Percentiles rank a stretch among this genome's conserved stretches.
phyloP scores from a whole-genome alignment of 2,797 vertebrate genomes.

The Lutjanus campechanus region DNA sequence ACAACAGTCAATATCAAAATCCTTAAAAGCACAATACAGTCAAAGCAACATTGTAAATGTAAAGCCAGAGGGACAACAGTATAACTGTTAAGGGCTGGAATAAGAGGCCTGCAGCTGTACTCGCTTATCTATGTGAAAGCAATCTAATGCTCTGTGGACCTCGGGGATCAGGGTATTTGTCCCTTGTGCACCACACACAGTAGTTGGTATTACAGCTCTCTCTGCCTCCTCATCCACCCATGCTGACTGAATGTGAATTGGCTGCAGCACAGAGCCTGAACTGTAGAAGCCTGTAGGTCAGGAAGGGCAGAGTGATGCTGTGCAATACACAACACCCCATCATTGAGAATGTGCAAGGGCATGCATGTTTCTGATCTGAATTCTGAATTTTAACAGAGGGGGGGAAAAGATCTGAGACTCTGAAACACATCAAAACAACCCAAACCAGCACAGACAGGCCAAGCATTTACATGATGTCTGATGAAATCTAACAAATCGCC shows the following conservation, averaged over 20 bases:
- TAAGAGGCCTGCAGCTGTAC: slow-evolving; percentile 27
- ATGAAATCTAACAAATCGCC: not conserved
- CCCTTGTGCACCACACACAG: slow-evolving; percentile 53
- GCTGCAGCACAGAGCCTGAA: slow-evolving; percentile 47
- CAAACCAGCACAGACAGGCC: not conserved
- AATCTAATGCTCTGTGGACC: slow-evolving; percentile 62
- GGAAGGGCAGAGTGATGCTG: slow-evolving; percentile 27
- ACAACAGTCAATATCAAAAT: not conserved
- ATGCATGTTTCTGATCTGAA: not conserved
- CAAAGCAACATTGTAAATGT: slow-evolving; percentile 28
- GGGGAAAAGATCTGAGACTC: not conserved
- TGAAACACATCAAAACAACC: not conserved
- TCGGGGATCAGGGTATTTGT: slow-evolving; percentile 60
- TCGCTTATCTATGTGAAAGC: slow-evolving; percentile 53
- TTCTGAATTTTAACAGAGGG: not conserved
- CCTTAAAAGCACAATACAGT: not conserved
- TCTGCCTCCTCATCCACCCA: slow-evolving; percentile 38
- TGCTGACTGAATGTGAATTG: slow-evolving; percentile 58
- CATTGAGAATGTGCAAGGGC: slow-evolving; percentile 12
- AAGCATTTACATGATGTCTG: too few species aligned
- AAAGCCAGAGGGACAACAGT: slow-evolving; percentile 31
- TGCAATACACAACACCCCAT: slow-evolving; percentile 13
- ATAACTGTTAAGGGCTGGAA: slow-evolving; percentile 25
- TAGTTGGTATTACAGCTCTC: slow-evolving; percentile 42
- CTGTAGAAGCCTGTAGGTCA: slow-evolving; percentile 45